Evolutionary conservation across 2,797 vertebrate genomes (phyloP), one percentile per base, ranked within the genome.

Genomic region (Sarcophilus harrisii): DNA sequence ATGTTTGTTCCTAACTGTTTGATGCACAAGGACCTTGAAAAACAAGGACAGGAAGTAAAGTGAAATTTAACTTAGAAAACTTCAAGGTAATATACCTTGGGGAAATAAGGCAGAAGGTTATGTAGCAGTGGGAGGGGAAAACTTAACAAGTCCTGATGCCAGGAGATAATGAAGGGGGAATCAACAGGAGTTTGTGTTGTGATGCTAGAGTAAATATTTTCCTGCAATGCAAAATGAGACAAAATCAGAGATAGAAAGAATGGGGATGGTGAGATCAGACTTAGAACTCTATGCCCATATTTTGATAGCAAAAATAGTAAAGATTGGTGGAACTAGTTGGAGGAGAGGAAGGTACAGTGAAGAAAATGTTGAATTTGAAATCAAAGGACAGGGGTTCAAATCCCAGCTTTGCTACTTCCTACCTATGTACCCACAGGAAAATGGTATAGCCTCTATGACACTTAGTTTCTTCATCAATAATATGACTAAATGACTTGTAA

Each of bases 31-130:
- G 90, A 93, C 57, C 66, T 96, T 81, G 49, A 96, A 96, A 87
- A 97, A 97, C 96, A 97, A 97, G 93, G 73, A 55, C 54, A 97
- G 97, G 95, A 97, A 98, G 96, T 93, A 90, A 95, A 96, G 91
- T 92, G 14, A 97, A 97, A 96, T 96, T 92, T 95, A 92, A 90
- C 93, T 94, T 90, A n/a, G 93, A 96, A 94, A 94, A 92, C 13
- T 92, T 97, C 90, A 93, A 90, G 49, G 90, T 91, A 97, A 92
- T 96, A 96, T 10, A 96, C 90, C 54, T 96, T 55, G 30, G 90
- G 94, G 94, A 96, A 49, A 95, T 97, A 97, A 96, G 38, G 3
- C 38, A 87, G 38, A 87, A 96, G 59, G 92, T 96, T 91, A 95
- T 55, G 87, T 59, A 73, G 18, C 58, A 57, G 55, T 93, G 21